Evolutionary conservation across 2,113 vertebrate species (phyloP), one percentile per base, ranked within the genome.

Genomic region (Chaetodon auriga): DNA sequence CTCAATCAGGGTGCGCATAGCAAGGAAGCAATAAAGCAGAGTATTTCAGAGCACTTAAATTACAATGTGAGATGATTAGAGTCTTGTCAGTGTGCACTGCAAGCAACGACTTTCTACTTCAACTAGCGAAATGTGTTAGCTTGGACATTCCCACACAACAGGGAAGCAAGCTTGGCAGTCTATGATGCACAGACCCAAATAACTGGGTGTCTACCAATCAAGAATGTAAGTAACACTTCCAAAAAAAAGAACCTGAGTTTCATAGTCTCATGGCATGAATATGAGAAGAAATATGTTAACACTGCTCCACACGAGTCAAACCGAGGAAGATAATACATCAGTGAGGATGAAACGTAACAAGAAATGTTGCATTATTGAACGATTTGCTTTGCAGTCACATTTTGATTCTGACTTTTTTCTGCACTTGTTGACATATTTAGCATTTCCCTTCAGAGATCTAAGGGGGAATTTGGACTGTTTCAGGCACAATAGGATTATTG

Each of bases 291-390:
- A 35, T 53, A 46, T 81, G 70, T 70, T 62, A 54, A 76, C 69
- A 58, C 35, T 35, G 51, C 64, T 81, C 41, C 13, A 38, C 66
- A 62, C 53, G 30, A 75, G 75, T 82, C 51, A 66, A 66, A 80
- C 16, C 65, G 30, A 13, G 54, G 9, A 82, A 61, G 35, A 73
- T 66, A 9, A 53, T 45, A 64, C 57, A 80, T 71, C 21, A 65
- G 12, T 73, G 62, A 83, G 54, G 62, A 78, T 86, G 55, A 84
- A 75, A 84, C 51, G 8, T 21, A 78, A 82, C 73, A 82, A 73
- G 79, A 82, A 83, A 66, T 18, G 63, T 62, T 90, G 65, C 73
- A 87, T 89, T 82, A 81, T 68, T 61, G 63, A 89, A 68, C 58
- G 49, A 74, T 49, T 77, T 82, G 74, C 57, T 80, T 81, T 63